A percentile compares a stretch with the other conserved stretches of the same genome.
These are phyloP conservation scores for Caenorhabditis auriculariae DNA, from an alignment of 2,888 invertebrate genomes.

Conservation along the genomic window DNA sequence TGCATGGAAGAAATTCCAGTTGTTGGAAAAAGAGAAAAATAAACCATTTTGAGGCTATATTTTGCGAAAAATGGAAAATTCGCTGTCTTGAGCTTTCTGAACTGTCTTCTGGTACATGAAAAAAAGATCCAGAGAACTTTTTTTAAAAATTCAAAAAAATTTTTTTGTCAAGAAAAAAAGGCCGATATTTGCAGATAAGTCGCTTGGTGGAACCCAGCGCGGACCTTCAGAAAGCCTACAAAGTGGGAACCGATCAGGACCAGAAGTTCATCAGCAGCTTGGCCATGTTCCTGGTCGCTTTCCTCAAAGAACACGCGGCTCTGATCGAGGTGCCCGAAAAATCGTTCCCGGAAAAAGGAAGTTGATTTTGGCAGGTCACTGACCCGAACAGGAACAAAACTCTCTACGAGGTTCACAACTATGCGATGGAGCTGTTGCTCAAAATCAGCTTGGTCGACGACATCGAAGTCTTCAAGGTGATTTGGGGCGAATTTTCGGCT, in stretches of 20 bases:
- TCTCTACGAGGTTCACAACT: slow-evolving; percentile 40
- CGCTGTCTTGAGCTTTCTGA: no score
- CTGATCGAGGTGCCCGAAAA: slow-evolving; percentile 60
- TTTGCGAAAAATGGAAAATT: not conserved
- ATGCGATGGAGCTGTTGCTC: slow-evolving; percentile 65
- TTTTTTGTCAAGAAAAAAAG: not conserved
- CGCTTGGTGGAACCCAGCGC: slow-evolving; percentile 67
- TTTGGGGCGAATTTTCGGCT: no score
- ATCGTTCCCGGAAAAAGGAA: no score
- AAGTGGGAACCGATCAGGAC: slow-evolving; percentile 89
- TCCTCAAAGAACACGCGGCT: slow-evolving; percentile 89
- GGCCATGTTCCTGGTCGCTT: slow-evolving; percentile 93
- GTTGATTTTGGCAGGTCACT: slow-evolving; percentile 4
- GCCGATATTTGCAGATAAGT: slow-evolving; percentile 8
- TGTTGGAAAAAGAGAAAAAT: no score
- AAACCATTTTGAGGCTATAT: not conserved
- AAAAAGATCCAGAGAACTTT: no score
- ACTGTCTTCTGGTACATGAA: no score
- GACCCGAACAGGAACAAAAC: no score
- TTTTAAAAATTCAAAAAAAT: no score
- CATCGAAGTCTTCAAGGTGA: slow-evolving; percentile 90
- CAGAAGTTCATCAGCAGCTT: slow-evolving; percentile 98
- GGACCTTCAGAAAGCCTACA: slow-evolving; percentile 90
- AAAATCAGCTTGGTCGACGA: slow-evolving; percentile 90
- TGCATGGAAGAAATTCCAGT: no score